Evolutionary conservation across 2,888 invertebrate species (phyloP).

Genomic region (Vanessa cardui): DNA sequence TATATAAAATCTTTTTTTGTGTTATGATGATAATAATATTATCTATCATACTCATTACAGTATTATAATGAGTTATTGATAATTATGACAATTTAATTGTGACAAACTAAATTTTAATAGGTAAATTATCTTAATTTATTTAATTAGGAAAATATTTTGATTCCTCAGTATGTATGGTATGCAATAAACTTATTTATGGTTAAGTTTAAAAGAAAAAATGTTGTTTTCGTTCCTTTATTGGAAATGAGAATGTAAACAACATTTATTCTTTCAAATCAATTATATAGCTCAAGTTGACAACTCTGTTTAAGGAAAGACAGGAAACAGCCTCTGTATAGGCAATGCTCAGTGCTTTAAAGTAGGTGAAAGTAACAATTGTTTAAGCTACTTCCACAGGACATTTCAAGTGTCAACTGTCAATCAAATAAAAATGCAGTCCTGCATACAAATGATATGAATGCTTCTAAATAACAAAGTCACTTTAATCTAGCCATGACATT

Average conservation of each 20-base stretch:
- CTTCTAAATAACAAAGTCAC: neutral
- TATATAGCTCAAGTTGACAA: neutral
- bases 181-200: no score
- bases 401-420: constrained; percentile 4
- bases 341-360: constrained; percentile 22
- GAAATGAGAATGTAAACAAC: neutral
- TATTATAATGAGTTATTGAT: no score
- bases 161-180: no score
- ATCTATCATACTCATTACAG: no score
- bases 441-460: constrained; percentile 20
- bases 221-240: no score
- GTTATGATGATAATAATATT: no score
- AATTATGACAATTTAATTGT: no score
- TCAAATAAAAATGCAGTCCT: constrained; percentile 16
- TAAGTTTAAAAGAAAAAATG: no score
- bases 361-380: constrained; percentile 35
- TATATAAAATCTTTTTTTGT: neutral
- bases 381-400: constrained; percentile 15
- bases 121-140: no score
- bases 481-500: neutral
- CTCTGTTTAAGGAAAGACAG: constrained; percentile 16
- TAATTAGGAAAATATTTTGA: no score
- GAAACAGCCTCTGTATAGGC: constrained; percentile 17
- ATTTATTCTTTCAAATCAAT: neutral
- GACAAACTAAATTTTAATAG: no score